Evolutionary conservation across 2,113 vertebrate species (phyloP).

Genomic region (Phylloscopus trochiloides): DNA sequence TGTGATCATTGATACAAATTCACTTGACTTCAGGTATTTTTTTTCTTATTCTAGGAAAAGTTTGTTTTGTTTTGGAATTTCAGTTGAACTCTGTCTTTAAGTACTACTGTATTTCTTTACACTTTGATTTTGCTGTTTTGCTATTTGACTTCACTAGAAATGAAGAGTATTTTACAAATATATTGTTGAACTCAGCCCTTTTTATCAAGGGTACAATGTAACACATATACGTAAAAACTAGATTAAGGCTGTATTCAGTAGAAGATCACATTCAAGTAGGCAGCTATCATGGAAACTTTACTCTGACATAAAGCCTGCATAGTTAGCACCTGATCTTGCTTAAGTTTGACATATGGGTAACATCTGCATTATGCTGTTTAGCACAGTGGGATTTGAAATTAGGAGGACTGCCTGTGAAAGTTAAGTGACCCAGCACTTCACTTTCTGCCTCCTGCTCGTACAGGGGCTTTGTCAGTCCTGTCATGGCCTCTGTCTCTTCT

Average conservation of each 20-base stretch:
- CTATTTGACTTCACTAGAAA: background rate
- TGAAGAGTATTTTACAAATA: background rate
- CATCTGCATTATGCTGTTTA: background rate
- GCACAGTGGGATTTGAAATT: background rate
- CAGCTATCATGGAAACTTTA: background rate
- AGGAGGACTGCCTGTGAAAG: background rate
- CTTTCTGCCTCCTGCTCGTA: accelerated
- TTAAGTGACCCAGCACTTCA: background rate
- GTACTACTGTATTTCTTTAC: background rate
- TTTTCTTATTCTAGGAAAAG: background rate
- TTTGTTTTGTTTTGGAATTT: background rate
- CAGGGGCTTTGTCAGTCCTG: background rate
- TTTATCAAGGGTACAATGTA: background rate
- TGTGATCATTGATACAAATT: background rate
- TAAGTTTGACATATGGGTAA: background rate
- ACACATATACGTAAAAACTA: background rate
- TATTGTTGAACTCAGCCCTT: background rate
- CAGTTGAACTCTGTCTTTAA: background rate
- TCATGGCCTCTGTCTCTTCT: accelerated
- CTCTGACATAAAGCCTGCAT: background rate
- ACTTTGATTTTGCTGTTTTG: background rate
- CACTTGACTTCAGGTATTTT: background rate
- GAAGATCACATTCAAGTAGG: background rate
- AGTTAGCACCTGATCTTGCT: background rate
- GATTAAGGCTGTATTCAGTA: background rate